Percentiles rank a stretch among this genome's conserved stretches.
Conservation (phyloP, 2,113 vertebrate genomes). For the Clarias batrachus region DNA sequence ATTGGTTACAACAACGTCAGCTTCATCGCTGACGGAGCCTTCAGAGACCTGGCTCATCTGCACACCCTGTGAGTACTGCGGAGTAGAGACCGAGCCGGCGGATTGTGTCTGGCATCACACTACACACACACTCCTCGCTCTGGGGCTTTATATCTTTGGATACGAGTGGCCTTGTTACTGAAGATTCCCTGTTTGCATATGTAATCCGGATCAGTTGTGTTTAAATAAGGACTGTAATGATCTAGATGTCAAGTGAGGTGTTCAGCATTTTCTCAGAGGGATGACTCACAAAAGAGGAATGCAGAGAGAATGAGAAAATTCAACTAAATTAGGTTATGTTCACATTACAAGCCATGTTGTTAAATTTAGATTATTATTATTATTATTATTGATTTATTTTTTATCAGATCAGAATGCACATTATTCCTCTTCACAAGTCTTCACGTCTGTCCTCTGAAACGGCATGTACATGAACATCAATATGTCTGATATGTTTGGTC, state of each 20-base stretch:
- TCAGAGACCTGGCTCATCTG: slow-evolving; percentile 86
- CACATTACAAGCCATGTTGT: no score
- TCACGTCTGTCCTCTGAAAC: no score
- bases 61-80: slow-evolving; percentile 65
- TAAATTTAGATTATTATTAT: no score
- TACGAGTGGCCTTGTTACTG: not conserved
- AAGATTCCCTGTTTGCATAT: not conserved
- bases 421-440: no score
- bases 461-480: no score
- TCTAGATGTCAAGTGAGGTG: not conserved
- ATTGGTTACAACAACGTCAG: slow-evolving; percentile 89
- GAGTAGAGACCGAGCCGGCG: not conserved
- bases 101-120: not conserved
- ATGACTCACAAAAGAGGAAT: no score
- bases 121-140: not conserved
- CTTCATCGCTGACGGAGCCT: slow-evolving; percentile 94
- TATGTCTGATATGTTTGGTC: not conserved
- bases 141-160: not conserved
- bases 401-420: no score
- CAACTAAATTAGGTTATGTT: no score
- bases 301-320: no score
- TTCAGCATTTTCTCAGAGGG: no score
- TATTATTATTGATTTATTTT: no score
- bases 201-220: not conserved
- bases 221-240: not conserved